A percentile compares a stretch with the other conserved stretches of the same genome.
phyloP scores from a whole-genome alignment of 2,888 invertebrate genomes.

The Heliconius erato region DNA sequence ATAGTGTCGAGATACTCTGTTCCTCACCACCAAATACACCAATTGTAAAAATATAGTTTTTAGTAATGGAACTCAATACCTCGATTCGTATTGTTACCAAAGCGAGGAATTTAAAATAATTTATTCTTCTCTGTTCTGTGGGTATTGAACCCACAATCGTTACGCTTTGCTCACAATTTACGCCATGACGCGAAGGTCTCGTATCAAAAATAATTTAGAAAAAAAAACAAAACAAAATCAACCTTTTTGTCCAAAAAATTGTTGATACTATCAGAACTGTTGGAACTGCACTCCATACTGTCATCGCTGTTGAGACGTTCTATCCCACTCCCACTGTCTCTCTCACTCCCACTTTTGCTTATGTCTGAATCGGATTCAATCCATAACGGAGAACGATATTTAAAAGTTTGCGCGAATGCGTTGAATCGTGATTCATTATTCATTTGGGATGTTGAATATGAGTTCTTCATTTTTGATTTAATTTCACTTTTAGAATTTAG shows the following conservation, averaged over 20 bases:
- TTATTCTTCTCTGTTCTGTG: no score
- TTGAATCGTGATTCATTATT: constrained; percentile 65
- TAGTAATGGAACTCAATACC: no score
- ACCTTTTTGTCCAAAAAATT: constrained; percentile 82
- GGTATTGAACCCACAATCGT: no score
- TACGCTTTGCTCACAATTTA: no score
- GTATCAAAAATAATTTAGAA: neutral
- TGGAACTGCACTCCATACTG: constrained; percentile 66
- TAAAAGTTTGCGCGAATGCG: constrained; percentile 78
- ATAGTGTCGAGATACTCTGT: no score
- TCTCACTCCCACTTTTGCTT: constrained; percentile 60
- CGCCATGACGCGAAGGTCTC: no score
- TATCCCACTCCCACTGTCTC: constrained; percentile 52
- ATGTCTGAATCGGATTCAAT: constrained; percentile 80
- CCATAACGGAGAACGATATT: constrained; percentile 82
- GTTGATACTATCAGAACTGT: constrained; percentile 79
- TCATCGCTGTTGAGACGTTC: constrained; percentile 67
- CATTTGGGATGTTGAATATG: constrained; percentile 53
- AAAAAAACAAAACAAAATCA: constrained; percentile 20
- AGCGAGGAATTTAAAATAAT: no score
- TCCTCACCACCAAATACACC: no score
- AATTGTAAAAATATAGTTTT: no score
- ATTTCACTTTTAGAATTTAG: neutral
- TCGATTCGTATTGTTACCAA: no score
- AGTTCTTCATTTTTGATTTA: constrained; percentile 46